phyloP scores from a whole-genome alignment of 2,797 vertebrate species.

The Falco biarmicus region DNA sequence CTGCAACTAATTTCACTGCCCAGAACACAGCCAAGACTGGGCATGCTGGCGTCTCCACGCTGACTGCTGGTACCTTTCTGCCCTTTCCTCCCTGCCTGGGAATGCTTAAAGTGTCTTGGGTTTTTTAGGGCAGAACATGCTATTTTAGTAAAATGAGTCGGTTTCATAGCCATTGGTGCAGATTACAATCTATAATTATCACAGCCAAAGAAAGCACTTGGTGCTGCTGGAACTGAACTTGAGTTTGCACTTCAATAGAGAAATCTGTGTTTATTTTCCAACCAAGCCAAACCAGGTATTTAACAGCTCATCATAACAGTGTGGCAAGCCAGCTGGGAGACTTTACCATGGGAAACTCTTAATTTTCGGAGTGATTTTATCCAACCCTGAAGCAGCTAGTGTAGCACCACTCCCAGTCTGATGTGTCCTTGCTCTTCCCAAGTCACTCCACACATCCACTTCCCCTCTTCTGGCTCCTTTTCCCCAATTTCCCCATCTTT shows the following conservation, averaged over 20 bases:
- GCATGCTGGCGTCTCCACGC: not conserved
- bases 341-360: not conserved
- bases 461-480: not conserved
- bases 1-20: not conserved
- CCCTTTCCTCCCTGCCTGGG: not conserved
- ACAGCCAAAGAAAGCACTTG: not conserved
- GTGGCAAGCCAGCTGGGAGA: not conserved
- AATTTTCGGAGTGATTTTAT: not conserved
- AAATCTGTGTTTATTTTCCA: not conserved
- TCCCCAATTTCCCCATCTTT: not conserved
- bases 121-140: not conserved
- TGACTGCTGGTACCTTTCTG: not conserved
- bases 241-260: not conserved
- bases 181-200: not conserved
- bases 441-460: accelerated
- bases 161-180: not conserved
- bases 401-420: accelerated
- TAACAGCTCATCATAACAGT: not conserved
- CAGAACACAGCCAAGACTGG: not conserved
- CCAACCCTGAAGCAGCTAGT: not conserved
- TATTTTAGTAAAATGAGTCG: not conserved
- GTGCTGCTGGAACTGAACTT: accelerated
- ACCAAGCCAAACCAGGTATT: accelerated
- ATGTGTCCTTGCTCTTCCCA: not conserved
- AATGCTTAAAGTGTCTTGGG: not conserved